phyloP scores from a whole-genome alignment of 2,797 vertebrate species.

The Falco concolor region DNA sequence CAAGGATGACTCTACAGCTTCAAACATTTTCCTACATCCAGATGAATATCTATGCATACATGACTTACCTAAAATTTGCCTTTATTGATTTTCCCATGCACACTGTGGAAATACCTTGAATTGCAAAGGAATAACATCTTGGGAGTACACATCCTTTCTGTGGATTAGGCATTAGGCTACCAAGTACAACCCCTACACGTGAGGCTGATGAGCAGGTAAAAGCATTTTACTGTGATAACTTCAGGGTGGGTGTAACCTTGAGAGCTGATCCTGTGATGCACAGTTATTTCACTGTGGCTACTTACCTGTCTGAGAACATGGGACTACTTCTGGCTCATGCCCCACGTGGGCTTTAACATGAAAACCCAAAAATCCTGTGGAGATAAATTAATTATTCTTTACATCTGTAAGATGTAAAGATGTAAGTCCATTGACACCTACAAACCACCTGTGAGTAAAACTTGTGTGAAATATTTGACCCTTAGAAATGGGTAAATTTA shows the following conservation, averaged over 20 bases:
- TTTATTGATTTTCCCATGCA: neutral
- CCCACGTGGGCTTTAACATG: neutral
- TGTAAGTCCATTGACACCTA: neutral
- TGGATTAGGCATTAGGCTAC: neutral
- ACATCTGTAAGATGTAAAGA: neutral
- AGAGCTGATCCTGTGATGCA: neutral
- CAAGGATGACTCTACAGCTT: neutral
- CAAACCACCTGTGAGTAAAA: neutral
- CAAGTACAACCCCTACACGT: accelerated
- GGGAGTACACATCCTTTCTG: neutral
- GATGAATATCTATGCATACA: neutral
- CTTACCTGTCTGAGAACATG: neutral
- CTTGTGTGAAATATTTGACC: neutral
- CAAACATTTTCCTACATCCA: neutral
- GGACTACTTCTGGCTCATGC: neutral
- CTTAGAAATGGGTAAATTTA: neutral
- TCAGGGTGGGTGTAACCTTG: neutral
- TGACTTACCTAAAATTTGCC: accelerated
- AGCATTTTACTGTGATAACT: neutral
- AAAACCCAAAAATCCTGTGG: neutral
- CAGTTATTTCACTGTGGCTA: neutral
- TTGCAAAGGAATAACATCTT: neutral
- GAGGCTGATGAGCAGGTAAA: neutral
- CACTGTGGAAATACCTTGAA: neutral
- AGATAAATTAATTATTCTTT: neutral